Evolutionary conservation across 2,113 vertebrate species (phyloP), one percentile per base, ranked within the genome.

Genomic region (Origma solitaria): DNA sequence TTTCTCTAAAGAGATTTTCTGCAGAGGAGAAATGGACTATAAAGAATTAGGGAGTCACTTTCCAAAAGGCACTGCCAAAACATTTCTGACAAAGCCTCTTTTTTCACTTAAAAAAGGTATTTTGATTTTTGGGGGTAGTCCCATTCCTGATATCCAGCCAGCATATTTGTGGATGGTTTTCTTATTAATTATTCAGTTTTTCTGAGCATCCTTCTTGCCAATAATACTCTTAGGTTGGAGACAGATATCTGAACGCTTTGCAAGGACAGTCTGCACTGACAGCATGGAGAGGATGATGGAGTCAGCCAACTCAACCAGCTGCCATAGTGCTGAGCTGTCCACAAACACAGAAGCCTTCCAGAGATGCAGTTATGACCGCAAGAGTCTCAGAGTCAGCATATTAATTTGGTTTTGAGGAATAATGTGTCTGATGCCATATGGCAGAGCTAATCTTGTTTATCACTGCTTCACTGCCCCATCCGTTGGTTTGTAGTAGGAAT

Each of bases 131-230:
- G 4, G n/a, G 76, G 17, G 13, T 83, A 90, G 42, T 56, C 33
- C 19, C 33, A 49, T 70, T 91, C 65, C 47, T 73, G 45, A 83
- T 30, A 86, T 35, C 21, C 38, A 86, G 42, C 15, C 42, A 86
- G 28, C 10, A 37, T 66, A 78, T 83, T 81, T 90, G 64, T 70
- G 50, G 64, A 88, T 68, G 33, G 0, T 86, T 73, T 90, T 71
- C 68, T 60, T 62, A 92, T 88, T 49, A 93, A 94, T 95, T 92
- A 92, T 96, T 96, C 38, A 95, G 24, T 66, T 83, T 88, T 88
- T 64, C n/a, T 86, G 19, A 51, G 17, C 30, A 70, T 88, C 15
- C 31, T 40, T 88, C 80, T 92, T 92, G 96, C 82, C 96, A 95
- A 66, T 57, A 92, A 90, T 94, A 86, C 72, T 92, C 56, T 96